Conservation (phyloP, 2,113 vertebrate genomes). For the Lanius collurio region DNA sequence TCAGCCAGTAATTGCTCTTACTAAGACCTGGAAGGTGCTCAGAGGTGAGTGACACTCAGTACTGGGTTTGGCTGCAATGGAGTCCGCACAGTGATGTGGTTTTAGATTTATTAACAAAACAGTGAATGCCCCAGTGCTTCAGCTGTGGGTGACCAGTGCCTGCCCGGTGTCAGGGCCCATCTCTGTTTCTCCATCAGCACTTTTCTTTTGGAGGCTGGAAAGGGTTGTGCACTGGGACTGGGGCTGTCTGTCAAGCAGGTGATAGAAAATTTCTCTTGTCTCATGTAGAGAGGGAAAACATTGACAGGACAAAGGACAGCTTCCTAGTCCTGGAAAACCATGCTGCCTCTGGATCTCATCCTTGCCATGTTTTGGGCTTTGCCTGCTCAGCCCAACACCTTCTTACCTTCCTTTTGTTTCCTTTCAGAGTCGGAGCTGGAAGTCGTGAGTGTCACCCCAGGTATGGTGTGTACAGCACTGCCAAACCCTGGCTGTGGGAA, state of each 20-base stretch:
- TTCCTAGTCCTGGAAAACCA: not conserved
- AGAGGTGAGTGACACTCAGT: not conserved
- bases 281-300: not conserved
- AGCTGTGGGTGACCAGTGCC: not conserved
- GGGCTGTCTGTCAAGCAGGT: not conserved
- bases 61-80: not conserved
- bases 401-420: not conserved
- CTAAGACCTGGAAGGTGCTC: not conserved
- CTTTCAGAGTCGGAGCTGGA: slow-evolving; percentile 30
- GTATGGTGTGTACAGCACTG: not conserved
- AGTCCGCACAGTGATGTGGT: not conserved
- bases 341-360: not conserved
- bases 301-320: not conserved
- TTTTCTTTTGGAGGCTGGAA: not conserved
- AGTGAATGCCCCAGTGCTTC: not conserved
- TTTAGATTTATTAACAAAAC: not conserved
- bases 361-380: not conserved
- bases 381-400: not conserved
- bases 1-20: not conserved
- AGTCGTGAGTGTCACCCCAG: not conserved
- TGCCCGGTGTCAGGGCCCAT: not conserved
- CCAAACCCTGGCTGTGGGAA: not conserved
- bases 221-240: not conserved
- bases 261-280: not conserved
- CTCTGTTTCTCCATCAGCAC: not conserved